These are phyloP conservation scores for Microchrysa polita DNA, from an alignment of 2,888 invertebrate species.

Conservation along the genomic window DNA sequence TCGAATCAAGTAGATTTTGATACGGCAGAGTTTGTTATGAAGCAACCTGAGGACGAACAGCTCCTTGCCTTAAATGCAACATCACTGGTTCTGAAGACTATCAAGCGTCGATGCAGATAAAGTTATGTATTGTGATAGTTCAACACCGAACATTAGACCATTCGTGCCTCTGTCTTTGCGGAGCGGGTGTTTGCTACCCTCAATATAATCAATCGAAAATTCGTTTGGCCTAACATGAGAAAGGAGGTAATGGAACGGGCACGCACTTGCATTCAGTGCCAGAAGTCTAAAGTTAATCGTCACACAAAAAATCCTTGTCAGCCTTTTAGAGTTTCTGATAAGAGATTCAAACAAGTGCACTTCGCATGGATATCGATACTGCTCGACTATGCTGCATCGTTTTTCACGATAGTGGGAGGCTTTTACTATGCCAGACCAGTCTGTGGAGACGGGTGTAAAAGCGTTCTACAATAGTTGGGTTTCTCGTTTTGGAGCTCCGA, in stretches of 20 bases:
- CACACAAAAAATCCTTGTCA: background rate
- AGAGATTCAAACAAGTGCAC: background rate
- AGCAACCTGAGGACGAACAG: too few species aligned
- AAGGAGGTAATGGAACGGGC: background rate
- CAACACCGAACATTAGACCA: background rate
- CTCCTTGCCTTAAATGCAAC: too few species aligned
- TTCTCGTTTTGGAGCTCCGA: too few species aligned
- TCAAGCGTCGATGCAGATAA: background rate
- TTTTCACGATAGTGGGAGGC: background rate
- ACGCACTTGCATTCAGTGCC: background rate
- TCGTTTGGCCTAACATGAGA: slow-evolving; percentile 1
- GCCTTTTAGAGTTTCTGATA: background rate
- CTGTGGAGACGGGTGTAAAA: background rate
- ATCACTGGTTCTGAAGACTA: background rate
- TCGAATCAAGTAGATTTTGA: too few species aligned
- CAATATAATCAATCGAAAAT: background rate
- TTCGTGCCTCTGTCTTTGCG: background rate
- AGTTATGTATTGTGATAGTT: background rate
- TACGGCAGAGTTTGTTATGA: too few species aligned
- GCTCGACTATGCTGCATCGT: background rate
- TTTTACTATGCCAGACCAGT: background rate
- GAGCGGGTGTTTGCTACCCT: background rate
- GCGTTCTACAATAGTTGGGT: background rate
- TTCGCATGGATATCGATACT: background rate
- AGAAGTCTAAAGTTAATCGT: background rate